These are phyloP conservation scores for Porites evermanni DNA, from an alignment of 92 coral and sea anemone genomes.

Conservation along the genomic window DNA sequence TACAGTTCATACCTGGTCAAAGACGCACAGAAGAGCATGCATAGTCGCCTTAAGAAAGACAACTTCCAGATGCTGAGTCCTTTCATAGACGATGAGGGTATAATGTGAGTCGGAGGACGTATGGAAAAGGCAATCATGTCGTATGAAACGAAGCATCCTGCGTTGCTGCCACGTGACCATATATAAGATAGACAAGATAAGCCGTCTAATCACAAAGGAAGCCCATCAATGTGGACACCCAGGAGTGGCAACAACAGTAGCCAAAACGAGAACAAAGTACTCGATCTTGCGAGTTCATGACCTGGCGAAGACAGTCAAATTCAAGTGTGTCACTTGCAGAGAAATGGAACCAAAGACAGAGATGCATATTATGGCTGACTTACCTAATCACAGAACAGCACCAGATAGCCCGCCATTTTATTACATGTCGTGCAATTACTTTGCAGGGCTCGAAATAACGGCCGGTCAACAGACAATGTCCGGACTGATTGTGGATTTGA, in stretches of 20 bases:
- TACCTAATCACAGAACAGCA: slow-evolving; percentile 36
- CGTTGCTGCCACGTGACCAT: not conserved
- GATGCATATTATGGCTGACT: slow-evolving; percentile 43
- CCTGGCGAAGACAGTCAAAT: slow-evolving; percentile 53
- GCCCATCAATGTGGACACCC: slow-evolving; percentile 24
- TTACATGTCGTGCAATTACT: too few species aligned
- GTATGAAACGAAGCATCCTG: slow-evolving; percentile 41
- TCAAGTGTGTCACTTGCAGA: slow-evolving; percentile 46
- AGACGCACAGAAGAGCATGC: slow-evolving; percentile 49
- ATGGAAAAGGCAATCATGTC: slow-evolving; percentile 38
- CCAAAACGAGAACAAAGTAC: not conserved
- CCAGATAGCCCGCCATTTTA: slow-evolving; percentile 48
- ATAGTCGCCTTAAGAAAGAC: slow-evolving; percentile 6
- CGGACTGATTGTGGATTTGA: not conserved
- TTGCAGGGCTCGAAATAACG: too few species aligned
- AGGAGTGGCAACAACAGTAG: slow-evolving; percentile 29
- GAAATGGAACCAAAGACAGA: slow-evolving; percentile 47
- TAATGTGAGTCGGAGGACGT: slow-evolving; percentile 62
- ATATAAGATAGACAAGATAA: too few species aligned
- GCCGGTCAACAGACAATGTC: slow-evolving; percentile 16
- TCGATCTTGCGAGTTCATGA: slow-evolving; percentile 24
- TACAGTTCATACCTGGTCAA: slow-evolving; percentile 33
- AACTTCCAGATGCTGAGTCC: slow-evolving; percentile 31
- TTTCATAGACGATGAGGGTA: slow-evolving; percentile 4
- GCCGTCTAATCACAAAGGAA: slow-evolving; percentile 7